phyloP scores from a whole-genome alignment of 2,888 invertebrate species.

The Dasysyrphus tricinctus region DNA sequence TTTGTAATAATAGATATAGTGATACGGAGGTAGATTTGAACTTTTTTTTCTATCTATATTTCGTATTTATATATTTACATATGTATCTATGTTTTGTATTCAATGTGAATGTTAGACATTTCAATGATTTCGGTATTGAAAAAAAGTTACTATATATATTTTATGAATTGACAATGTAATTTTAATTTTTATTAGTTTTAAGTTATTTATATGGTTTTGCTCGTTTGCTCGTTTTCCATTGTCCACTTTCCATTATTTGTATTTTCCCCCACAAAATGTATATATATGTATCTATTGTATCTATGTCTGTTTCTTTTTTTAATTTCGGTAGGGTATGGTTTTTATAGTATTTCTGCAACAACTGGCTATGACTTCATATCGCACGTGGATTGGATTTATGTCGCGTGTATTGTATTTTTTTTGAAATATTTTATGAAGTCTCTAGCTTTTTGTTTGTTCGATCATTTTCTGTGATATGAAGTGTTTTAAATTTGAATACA shows the following conservation, averaged over 20 bases:
- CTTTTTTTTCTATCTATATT: slow-evolving; percentile 63
- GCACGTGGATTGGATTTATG: slow-evolving; percentile 50
- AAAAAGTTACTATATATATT: slow-evolving; percentile 39
- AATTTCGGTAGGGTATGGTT: slow-evolving; percentile 56
- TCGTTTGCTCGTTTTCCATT: slow-evolving; percentile 71
- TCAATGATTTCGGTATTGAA: slow-evolving; percentile 57
- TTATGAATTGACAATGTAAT: slow-evolving; percentile 67
- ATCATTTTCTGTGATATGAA: slow-evolving; percentile 60
- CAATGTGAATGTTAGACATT: slow-evolving; percentile 69
- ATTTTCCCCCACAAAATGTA: slow-evolving; percentile 45
- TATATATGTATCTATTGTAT: slow-evolving; percentile 41
- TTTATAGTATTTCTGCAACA: slow-evolving; percentile 64
- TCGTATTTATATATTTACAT: slow-evolving; percentile 64
- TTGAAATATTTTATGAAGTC: slow-evolving; percentile 30
- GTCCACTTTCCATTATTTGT: slow-evolving; percentile 72
- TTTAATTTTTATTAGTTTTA: slow-evolving; percentile 50
- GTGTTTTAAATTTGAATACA: slow-evolving; percentile 22
- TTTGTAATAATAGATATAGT: slow-evolving; percentile 41
- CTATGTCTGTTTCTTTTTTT: slow-evolving; percentile 39
- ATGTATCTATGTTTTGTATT: slow-evolving; percentile 58
- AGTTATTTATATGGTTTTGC: slow-evolving; percentile 62
- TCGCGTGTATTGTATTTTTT: slow-evolving; percentile 39
- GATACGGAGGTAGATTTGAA: slow-evolving; percentile 74
- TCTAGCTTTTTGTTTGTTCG: slow-evolving; percentile 64
- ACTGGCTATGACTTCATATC: slow-evolving; percentile 71